These are phyloP conservation scores for Trichopria drosophilae DNA, from an alignment of 2,888 invertebrate genomes.

Conservation along the genomic window DNA sequence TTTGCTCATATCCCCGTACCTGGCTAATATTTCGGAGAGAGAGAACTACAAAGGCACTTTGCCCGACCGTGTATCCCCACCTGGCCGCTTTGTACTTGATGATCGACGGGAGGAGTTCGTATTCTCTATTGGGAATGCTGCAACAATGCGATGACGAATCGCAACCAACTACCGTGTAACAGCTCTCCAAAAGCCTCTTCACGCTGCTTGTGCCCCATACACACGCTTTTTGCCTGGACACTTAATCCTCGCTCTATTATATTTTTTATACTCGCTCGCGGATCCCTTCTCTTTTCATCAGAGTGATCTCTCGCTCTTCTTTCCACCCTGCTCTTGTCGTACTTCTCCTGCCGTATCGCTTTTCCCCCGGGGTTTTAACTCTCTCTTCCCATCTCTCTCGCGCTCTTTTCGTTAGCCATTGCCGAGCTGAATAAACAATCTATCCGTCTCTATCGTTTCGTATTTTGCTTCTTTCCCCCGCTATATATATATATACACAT, in stretches of 20 bases:
- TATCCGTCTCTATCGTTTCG: constrained; percentile 14
- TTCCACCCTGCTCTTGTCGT: not conserved
- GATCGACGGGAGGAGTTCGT: not conserved
- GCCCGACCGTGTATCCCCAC: too few species aligned
- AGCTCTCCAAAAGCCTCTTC: constrained; percentile 37
- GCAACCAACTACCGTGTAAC: constrained; percentile 48
- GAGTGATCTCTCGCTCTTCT: constrained; percentile 20
- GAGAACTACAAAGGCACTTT: too few species aligned
- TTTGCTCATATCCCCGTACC: too few species aligned
- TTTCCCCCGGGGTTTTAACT: constrained; percentile 4
- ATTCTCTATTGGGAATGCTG: constrained; percentile 2
- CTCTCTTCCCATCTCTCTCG: not conserved
- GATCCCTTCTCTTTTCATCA: constrained; percentile 7
- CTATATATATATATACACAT: not conserved
- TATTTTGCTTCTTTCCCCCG: not conserved
- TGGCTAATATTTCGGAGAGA: too few species aligned
- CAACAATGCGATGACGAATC: constrained; percentile 51
- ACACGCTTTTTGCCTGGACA: constrained; percentile 15
- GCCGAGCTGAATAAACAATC: constrained; percentile 22
- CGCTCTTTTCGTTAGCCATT: constrained; percentile 13
- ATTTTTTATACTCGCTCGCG: constrained; percentile 19
- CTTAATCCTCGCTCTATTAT: constrained; percentile 32
- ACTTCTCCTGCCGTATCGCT: not conserved
- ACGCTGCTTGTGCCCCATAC: constrained; percentile 11
- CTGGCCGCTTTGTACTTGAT: constrained; percentile 11